Evolutionary conservation across 2,888 invertebrate genomes (phyloP).

Genomic region (Gandaritis pyraliata): DNA sequence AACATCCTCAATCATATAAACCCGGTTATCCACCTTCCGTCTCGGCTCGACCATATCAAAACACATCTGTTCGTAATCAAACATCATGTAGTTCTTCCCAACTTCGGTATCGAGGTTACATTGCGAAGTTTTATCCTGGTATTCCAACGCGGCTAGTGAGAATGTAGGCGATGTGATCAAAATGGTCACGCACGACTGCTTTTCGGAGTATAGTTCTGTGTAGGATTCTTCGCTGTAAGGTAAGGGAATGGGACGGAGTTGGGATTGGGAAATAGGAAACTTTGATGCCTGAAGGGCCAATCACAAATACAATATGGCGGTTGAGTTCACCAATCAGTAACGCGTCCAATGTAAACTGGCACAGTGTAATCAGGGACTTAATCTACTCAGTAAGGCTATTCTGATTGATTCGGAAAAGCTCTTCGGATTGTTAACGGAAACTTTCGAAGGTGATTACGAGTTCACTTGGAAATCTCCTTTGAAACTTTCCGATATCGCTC

Average conservation of each 20-base stretch:
- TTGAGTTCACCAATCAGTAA: too few species aligned
- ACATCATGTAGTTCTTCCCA: conserved; percentile 70
- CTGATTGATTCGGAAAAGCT: too few species aligned
- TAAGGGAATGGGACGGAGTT: conserved; percentile 13
- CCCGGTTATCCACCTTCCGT: conserved; percentile 49
- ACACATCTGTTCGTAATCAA: conserved; percentile 62
- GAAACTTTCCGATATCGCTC: too few species aligned
- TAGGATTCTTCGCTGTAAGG: conserved; percentile 61
- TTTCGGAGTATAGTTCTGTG: conserved; percentile 53
- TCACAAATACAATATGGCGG: background rate
- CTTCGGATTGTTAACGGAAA: too few species aligned
- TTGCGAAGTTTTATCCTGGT: conserved; percentile 62
- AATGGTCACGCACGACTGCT: conserved; percentile 52
- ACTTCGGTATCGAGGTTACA: conserved; percentile 70
- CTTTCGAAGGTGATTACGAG: too few species aligned
- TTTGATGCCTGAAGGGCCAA: background rate
- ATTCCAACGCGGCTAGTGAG: conserved; percentile 48
- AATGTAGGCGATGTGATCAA: conserved; percentile 44
- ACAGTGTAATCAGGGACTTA: too few species aligned
- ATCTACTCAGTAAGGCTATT: too few species aligned
- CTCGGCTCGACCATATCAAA: conserved; percentile 58
- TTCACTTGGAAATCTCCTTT: too few species aligned
- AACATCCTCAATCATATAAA: conserved; percentile 74
- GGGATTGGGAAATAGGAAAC: background rate
- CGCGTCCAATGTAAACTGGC: too few species aligned